These are phyloP conservation scores for Centrocercus urophasianus DNA, from an alignment of 2,113 vertebrate genomes.

Conservation along the genomic window DNA sequence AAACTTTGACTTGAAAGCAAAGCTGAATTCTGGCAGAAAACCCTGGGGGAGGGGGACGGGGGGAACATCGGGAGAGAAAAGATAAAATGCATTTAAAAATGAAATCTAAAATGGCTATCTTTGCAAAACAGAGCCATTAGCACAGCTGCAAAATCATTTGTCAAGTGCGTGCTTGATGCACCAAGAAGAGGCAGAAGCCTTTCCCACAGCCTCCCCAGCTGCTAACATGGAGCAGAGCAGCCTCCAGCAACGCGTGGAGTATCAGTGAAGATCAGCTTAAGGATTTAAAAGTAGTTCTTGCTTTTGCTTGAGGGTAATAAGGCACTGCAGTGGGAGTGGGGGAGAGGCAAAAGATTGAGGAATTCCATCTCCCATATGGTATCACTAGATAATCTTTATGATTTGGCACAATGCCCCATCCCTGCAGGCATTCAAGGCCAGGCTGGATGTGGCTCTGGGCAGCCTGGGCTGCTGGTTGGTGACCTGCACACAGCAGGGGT, in stretches of 20 bases:
- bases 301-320: background rate
- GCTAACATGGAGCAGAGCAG: background rate
- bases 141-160: background rate
- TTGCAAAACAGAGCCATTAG: fast-evolving
- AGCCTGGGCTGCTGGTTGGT: too few relatives aligned
- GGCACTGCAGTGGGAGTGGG: fast-evolving
- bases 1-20: background rate
- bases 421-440: too few relatives aligned
- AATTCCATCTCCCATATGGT: background rate
- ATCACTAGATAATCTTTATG: background rate
- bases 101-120: background rate
- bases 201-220: conserved; percentile 9
- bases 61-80: background rate
- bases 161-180: background rate
- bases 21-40: background rate
- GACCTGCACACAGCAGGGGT: too few relatives aligned
- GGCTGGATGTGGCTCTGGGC: too few relatives aligned
- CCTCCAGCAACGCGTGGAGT: background rate
- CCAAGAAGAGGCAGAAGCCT: background rate
- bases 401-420: background rate
- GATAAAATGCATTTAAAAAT: background rate
- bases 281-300: background rate
- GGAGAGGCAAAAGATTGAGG: background rate
- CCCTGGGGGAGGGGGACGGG: background rate
- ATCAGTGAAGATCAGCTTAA: background rate